Base-by-base conservation (phyloP, 2,888 invertebrate species). In the Phorcus lineatus region DNA sequence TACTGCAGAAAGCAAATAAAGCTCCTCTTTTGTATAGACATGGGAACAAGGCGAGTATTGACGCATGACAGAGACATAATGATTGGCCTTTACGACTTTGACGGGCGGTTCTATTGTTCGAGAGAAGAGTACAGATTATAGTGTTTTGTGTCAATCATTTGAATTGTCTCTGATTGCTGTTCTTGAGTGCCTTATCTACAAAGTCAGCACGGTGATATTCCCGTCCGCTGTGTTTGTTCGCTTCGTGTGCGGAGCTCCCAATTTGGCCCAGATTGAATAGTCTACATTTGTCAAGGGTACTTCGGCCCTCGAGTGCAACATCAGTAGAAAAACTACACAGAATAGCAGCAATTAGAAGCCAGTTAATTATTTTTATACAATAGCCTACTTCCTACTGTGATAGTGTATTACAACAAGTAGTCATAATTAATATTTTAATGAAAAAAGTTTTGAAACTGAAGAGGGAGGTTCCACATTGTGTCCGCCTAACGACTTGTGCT, bases 71-170 rank as follows among this genome's bases (percentile, higher is more conserved):
- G 70, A 19, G 36, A 28, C 31, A 31, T 70, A 70, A 70, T 70
- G 70, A 70, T 70, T 70, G 70, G 70, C 40, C 36, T n/a, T 70
- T 70, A 40, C 70, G 24, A 70, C 28, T 70, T 19, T 70, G 70
- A 40, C 70, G 36, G 70, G 40, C 70, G 70, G 31, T 31, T 36
- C 36, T 36, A 70, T 70, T 70, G 70, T 40, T 17, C 1, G 70
- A 40, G 28, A 40, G 70, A 70, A 40, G 36, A 36, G 17, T 70
- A 70, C 70, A 70, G 70, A 70, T 70, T 70, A 70, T 70, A 70
- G 70, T 70, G 70, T 70, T 70, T 70, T 70, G 70, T 70, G 70
- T 70, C 70, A 31, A 40, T 70, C 70, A 70, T 36, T 70, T 70
- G 70, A 70, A 70, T 36, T 28, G 70, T 70, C 19, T 16, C 40